Percentiles rank a stretch among this genome's conserved stretches.
Evolutionary conservation across 2,797 vertebrate species (phyloP).

Genomic region (Oreochromis mossambicus): DNA sequence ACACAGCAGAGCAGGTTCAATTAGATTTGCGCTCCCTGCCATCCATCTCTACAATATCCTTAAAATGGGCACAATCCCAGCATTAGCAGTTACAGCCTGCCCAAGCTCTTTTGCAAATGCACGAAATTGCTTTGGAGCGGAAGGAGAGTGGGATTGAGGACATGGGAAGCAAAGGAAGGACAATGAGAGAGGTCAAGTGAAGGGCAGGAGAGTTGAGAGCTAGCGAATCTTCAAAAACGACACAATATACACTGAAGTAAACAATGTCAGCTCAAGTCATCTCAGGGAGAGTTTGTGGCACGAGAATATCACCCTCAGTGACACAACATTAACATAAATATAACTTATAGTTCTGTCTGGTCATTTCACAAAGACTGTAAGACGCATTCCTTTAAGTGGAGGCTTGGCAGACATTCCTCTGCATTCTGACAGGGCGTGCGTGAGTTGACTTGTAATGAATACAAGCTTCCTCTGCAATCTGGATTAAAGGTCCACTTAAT

Average conservation of each 20-base stretch:
- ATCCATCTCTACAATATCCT: conserved; percentile 43
- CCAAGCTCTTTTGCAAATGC: conserved; percentile 49
- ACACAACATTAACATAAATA: conserved; percentile 32
- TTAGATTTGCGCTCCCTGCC: conserved; percentile 61
- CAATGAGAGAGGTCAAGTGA: conserved; percentile 19
- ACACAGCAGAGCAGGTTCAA: conserved; percentile 42
- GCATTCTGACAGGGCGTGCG: conserved; percentile 45
- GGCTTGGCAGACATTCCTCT: conserved; percentile 39
- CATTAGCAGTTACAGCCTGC: conserved; percentile 47
- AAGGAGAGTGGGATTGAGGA: conserved; percentile 4
- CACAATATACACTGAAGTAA: neutral
- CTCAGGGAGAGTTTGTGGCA: neutral
- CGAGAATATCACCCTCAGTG: neutral
- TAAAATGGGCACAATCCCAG: conserved; percentile 49
- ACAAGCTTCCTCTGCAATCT: conserved; percentile 36
- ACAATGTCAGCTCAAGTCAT: neutral
- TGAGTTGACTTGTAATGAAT: conserved; percentile 64
- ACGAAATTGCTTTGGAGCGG: conserved; percentile 41
- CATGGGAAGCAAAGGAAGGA: conserved; percentile 46
- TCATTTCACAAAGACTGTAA: conserved; percentile 7
- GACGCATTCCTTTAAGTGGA: conserved; percentile 52
- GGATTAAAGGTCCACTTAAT: conserved; percentile 54
- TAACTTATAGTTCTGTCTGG: conserved; percentile 12
- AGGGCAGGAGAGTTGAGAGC: conserved; percentile 9
- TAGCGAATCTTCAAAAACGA: conserved; percentile 3